phyloP scores from a whole-genome alignment of 2,888 invertebrate species.

The Adelphocoris suturalis region DNA sequence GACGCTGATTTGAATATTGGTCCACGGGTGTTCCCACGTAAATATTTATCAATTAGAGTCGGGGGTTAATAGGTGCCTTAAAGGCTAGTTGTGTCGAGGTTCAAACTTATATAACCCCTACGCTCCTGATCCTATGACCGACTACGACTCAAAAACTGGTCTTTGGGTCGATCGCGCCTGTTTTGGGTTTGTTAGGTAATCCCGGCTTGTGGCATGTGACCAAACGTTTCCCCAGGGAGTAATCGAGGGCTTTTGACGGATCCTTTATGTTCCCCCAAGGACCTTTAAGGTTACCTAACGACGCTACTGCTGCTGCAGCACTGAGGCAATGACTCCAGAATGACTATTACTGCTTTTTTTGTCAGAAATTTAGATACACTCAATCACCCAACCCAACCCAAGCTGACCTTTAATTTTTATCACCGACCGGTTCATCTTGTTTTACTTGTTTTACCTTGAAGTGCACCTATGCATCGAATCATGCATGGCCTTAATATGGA shows the following conservation, averaged over 20 bases:
- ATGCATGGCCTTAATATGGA: too few species aligned
- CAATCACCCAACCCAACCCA: background rate
- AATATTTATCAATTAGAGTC: constrained; percentile 57
- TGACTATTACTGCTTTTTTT: background rate
- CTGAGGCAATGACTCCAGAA: constrained; percentile 5
- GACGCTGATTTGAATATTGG: constrained; percentile 56
- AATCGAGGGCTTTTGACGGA: constrained; percentile 53
- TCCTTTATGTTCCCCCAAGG: constrained; percentile 48
- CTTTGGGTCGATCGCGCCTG: constrained; percentile 70
- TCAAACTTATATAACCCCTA: constrained; percentile 58
- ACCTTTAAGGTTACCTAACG: constrained; percentile 45
- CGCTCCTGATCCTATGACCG: constrained; percentile 63
- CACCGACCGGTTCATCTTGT: too few species aligned
- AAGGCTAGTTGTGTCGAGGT: constrained; percentile 55
- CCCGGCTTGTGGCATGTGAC: constrained; percentile 53
- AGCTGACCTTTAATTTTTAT: background rate
- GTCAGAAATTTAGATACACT: too few species aligned
- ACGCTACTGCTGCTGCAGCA: constrained; percentile 44
- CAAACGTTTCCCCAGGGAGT: constrained; percentile 41
- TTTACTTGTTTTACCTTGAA: too few species aligned
- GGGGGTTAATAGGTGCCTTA: constrained; percentile 49
- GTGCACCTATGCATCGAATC: too few species aligned
- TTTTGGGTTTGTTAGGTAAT: constrained; percentile 68
- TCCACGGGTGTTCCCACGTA: constrained; percentile 42
- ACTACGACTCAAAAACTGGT: constrained; percentile 64